These are phyloP conservation scores for Ectropis grisescens DNA, from an alignment of 1,140 invertebrate genomes.

Conservation along the genomic window DNA sequence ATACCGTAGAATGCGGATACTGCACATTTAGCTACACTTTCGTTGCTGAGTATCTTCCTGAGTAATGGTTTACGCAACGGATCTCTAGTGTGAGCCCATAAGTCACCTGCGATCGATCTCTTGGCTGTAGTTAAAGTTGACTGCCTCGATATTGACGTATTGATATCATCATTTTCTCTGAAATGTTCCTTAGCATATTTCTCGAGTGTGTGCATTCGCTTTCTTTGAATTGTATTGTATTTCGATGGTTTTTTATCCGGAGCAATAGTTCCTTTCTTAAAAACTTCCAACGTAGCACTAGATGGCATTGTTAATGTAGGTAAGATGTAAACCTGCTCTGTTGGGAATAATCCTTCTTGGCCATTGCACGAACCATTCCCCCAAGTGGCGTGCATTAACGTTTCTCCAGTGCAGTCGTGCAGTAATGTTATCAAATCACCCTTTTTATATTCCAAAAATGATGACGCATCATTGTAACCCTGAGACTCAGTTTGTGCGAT, in stretches of 20 bases:
- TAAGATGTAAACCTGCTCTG: constrained; percentile 89
- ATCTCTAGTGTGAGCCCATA: constrained; percentile 88
- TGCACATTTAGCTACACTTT: constrained; percentile 82
- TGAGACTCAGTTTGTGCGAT: constrained; percentile 78
- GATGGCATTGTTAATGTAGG: constrained; percentile 87
- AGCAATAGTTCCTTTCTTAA: constrained; percentile 71
- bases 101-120: constrained; percentile 72
- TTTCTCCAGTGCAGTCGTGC: constrained; percentile 81
- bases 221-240: constrained; percentile 72
- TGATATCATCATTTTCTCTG: constrained; percentile 69
- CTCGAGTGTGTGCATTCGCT: constrained; percentile 84
- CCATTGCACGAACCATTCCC: constrained; percentile 79
- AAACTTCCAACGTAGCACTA: constrained; percentile 66
- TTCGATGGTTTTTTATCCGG: constrained; percentile 51
- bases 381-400: constrained; percentile 81
- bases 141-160: constrained; percentile 73
- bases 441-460: constrained; percentile 78
- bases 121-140: constrained; percentile 76
- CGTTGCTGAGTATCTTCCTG: constrained; percentile 83
- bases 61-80: constrained; percentile 89
- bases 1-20: constrained; percentile 83
- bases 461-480: constrained; percentile 71
- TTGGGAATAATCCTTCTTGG: constrained; percentile 86
- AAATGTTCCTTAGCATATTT: constrained; percentile 88
- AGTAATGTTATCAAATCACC: constrained; percentile 89